Base-by-base conservation (phyloP, 2,113 vertebrate species). In the Eleginops maclovinus region DNA sequence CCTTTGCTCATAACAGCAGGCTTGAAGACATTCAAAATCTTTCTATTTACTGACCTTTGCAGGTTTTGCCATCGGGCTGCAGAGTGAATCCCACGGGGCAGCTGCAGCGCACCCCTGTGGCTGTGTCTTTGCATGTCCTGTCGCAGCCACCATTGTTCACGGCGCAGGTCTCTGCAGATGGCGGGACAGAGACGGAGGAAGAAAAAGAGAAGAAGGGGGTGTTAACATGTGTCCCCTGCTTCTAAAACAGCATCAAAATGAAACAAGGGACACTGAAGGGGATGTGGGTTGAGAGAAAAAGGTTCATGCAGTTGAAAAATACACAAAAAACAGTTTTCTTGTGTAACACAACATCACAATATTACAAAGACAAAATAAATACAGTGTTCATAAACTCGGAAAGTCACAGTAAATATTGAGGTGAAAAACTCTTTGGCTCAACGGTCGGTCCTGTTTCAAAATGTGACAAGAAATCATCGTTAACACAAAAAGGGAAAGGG, bases 121-220 rank as follows among this genome's bases (percentile, higher is more conserved):
- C 97, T 0, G 98, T 99, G 90, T 99, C 98, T 89, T 99, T 99
- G 88, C 98, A 99, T 0, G 98, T 99, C 86, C 97, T 94, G 91
- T 99, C 98, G 5, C 98, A 99, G 84, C 98, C 98, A 64, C 98
- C 97, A 0, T 99, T 99, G 89, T 99, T 99, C 36, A 99, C 98
- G 0, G 98, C 98, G 58, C 98, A 99, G 12, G 98, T 99, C 94
- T 99, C 98, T 99, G 77, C 56, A 90, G 90, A 92, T 84, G 63
- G 28, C 56, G 12, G 78, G 36, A 82, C 72, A 84, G 66, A 77
- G 26, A 71, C 26, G 72, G 82, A 54, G 46, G 82, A 66, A 73
- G 43, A 76, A 53, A 70, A 56, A 72, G 68, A 59, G 58, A 62
- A 55, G 40, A 22, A 58, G 15, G 19, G 13, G 22, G 14, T 72